phyloP scores from a whole-genome alignment of 2,113 vertebrate genomes.

The Brienomyrus brachyistius region DNA sequence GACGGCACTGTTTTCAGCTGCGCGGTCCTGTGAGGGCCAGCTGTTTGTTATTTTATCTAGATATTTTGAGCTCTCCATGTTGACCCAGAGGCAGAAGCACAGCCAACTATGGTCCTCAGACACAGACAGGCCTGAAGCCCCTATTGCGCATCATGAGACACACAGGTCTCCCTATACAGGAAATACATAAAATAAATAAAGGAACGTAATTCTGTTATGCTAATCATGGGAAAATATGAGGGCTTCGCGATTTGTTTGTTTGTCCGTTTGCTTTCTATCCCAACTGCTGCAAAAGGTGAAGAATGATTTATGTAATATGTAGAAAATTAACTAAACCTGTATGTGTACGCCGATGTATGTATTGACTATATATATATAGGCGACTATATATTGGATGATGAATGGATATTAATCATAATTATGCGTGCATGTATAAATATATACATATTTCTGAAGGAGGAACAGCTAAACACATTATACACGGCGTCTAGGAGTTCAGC shows the following conservation, averaged over 20 bases:
- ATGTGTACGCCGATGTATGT: background rate
- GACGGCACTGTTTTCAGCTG: conserved; percentile 19
- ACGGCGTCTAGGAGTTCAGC: background rate
- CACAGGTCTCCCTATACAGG: conserved; percentile 24
- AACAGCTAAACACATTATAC: background rate
- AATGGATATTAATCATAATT: background rate
- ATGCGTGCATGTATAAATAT: background rate
- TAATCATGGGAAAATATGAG: conserved; percentile 37
- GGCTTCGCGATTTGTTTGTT: conserved; percentile 20
- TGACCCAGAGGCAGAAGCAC: conserved; percentile 25
- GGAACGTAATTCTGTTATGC: conserved; percentile 27
- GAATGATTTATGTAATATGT: background rate
- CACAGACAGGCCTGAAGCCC: background rate
- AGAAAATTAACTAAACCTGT: background rate
- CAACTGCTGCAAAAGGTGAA: background rate
- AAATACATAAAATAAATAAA: conserved; percentile 32
- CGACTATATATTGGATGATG: background rate
- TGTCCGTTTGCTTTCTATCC: background rate
- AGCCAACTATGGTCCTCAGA: conserved; percentile 19
- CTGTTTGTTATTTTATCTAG: conserved; percentile 34
- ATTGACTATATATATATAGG: background rate
- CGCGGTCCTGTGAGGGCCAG: conserved; percentile 18
- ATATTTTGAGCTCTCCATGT: conserved; percentile 29
- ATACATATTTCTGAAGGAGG: background rate
- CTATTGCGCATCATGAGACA: conserved; percentile 25